Conservation (phyloP, 2,797 vertebrate species). For the Molossus molossus region DNA sequence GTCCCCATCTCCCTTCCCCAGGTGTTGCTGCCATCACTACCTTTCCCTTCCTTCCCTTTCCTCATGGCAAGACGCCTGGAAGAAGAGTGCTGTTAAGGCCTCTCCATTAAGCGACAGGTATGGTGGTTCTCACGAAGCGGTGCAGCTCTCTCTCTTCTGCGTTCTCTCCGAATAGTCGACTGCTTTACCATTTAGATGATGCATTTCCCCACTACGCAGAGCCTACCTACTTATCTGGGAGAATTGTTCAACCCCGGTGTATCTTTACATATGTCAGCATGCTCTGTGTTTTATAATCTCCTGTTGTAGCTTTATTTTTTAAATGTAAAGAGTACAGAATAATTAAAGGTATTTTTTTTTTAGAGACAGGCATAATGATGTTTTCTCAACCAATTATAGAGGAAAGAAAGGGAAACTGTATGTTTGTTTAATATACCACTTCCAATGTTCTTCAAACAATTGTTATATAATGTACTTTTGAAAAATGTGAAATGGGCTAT, state of each 20-base stretch:
- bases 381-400: background rate
- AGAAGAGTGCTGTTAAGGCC: conserved; percentile 77
- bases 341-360: conserved; percentile 25
- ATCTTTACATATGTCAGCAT: background rate
- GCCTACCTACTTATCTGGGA: background rate
- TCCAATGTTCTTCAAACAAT: background rate
- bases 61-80: conserved; percentile 87
- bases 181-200: background rate
- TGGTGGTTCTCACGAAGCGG: conserved; percentile 66
- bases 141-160: background rate
- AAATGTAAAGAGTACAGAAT: background rate
- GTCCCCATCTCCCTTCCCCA: conserved; percentile 79
- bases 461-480: background rate
- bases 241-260: background rate
- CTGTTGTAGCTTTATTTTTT: background rate
- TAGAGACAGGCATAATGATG: background rate
- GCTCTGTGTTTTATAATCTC: background rate
- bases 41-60: conserved; percentile 86
- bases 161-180: background rate
- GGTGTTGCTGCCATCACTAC: conserved; percentile 82
- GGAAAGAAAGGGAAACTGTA: background rate
- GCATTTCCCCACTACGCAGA: background rate
- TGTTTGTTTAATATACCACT: background rate
- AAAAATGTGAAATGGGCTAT: background rate
- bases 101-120: conserved; percentile 81